Percentiles rank a stretch among this genome's conserved stretches.
These are phyloP conservation scores for Mizuhopecten yessoensis DNA, from an alignment of 1,140 invertebrate genomes.

Conservation along the genomic window DNA sequence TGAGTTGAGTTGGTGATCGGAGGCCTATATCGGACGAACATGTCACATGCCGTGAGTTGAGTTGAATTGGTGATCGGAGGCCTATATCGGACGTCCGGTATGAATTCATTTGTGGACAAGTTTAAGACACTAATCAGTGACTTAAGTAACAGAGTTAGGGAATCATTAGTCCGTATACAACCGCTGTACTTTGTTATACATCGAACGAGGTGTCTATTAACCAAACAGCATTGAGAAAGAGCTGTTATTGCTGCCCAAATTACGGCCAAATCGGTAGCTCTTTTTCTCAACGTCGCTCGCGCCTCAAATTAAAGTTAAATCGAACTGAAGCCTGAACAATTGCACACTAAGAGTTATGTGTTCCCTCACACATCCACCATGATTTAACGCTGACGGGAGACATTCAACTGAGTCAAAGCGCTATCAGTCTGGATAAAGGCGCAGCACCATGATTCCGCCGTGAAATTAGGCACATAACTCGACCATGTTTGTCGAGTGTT, in stretches of 20 bases:
- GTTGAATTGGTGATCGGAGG: neutral
- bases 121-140: neutral
- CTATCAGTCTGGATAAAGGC: neutral
- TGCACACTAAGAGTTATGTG: neutral
- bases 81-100: neutral
- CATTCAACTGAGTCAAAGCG: neutral
- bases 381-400: neutral
- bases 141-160: neutral
- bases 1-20: too few species aligned
- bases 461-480: constrained; percentile 33
- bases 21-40: too few species aligned
- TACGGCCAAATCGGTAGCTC: constrained; percentile 25
- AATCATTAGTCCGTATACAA: constrained; percentile 15
- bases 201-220: constrained; percentile 1
- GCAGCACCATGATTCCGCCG: neutral
- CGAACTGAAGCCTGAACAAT: constrained; percentile 24
- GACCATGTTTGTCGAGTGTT: constrained; percentile 15
- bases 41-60: too few species aligned
- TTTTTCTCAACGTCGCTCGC: constrained; percentile 23
- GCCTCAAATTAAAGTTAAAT: constrained; percentile 31
- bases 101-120: neutral
- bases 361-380: neutral
- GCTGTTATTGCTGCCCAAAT: constrained; percentile 6
- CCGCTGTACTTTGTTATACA: neutral
- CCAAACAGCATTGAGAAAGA: neutral